Evolutionary conservation across 2,888 invertebrate genomes (phyloP), one percentile per base, ranked within the genome.

Genomic region (Mystacides longicornis): DNA sequence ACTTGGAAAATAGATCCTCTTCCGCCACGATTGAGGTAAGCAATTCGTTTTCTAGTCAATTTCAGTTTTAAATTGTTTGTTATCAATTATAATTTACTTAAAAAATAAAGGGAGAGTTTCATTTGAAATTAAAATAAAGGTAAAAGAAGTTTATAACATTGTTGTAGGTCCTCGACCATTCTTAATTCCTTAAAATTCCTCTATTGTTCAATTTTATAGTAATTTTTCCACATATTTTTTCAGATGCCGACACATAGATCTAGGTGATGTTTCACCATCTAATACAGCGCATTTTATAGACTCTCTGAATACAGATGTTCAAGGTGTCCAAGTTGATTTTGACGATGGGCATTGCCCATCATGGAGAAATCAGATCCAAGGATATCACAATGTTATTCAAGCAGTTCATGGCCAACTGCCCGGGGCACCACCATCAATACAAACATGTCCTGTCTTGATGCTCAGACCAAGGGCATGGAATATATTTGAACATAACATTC

Each of bases 311-410:
- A 69, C 77, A 42, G 73, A 80, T 59, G 80, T 81, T 0, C 79
- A 81, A 66, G 82, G 82, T 3, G 73, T 83, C 21, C 82, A 83
- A 67, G 81, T 79, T 3, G 85, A 85, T 65, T 84, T 84, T 69
- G 85, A 85, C 61, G 87, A 87, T 71, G 86, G 86, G 1, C 85
- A 85, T 66, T 86, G 86, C 60, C 86, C 87, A 0, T 83, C 83
- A 0, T 87, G 86, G 86, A 71, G 68, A 57, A 86, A 86, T 65
- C 85, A 85, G 67, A 70, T 87, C 23, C 65, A 74, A 20, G 85
- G 85, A 4, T 77, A 77, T 57, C 72, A 81, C 62, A 85, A 86
- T 65, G 75, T 86, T 18, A 73, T 70, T 57, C 68, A 74, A 62
- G 81, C 77, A 1, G 80, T 83, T 1, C 73, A 74, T 16, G 77